Conservation (phyloP, 2,113 vertebrate genomes). For the Tricholaema leucomelas region DNA sequence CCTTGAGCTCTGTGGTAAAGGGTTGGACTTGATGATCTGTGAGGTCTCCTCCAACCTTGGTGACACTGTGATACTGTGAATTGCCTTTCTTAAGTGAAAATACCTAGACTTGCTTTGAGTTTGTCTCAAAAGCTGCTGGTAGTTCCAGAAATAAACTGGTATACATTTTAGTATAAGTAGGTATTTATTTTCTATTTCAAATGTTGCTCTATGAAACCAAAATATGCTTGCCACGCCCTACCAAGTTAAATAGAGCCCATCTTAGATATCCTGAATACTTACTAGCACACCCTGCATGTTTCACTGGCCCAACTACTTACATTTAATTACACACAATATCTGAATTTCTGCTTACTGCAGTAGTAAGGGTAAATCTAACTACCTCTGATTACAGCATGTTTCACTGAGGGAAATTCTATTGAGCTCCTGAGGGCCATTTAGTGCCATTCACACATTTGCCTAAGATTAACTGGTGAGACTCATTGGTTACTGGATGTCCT, state of each 20-base stretch:
- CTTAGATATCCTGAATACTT: not conserved
- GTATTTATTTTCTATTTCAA: not conserved
- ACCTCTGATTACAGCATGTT: not conserved
- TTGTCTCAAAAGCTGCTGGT: not conserved
- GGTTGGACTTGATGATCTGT: too few relatives aligned
- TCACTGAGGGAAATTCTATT: not conserved
- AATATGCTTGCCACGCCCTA: not conserved
- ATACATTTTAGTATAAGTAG: not conserved
- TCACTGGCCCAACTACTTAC: not conserved
- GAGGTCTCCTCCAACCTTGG: too few relatives aligned
- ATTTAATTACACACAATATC: not conserved
- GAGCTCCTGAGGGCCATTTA: not conserved
- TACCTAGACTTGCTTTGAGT: not conserved
- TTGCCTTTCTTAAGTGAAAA: not conserved
- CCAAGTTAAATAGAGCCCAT: not conserved
- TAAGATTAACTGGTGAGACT: not conserved
- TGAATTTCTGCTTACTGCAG: slow-evolving; percentile 11
- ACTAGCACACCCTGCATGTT: not conserved
- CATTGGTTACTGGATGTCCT: not conserved
- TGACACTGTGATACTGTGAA: too few relatives aligned
- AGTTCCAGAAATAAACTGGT: not conserved
- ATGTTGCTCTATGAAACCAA: not conserved
- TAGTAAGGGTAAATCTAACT: not conserved
- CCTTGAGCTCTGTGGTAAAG: too few relatives aligned
- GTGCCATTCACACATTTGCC: not conserved